These are phyloP conservation scores for Eumacrocentrus americanus DNA, from an alignment of 2,888 invertebrate species.

Conservation along the genomic window DNA sequence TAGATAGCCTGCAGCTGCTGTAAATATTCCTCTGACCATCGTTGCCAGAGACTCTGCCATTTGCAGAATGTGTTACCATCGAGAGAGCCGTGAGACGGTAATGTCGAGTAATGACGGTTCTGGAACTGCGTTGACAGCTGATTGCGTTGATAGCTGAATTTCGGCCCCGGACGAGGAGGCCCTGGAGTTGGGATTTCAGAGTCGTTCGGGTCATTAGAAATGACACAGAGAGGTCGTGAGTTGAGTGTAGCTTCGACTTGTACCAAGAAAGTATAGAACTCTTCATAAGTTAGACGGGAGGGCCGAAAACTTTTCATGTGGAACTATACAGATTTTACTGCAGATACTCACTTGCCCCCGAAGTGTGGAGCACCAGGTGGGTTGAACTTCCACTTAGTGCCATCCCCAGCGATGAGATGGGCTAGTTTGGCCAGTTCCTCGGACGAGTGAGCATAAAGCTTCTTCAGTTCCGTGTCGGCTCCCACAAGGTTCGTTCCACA, in stretches of 20 bases:
- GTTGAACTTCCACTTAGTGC: slow-evolving; percentile 14
- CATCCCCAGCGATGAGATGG: background rate
- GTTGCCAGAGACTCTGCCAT: slow-evolving; percentile 40
- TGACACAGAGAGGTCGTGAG: slow-evolving; percentile 40
- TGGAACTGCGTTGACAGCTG: slow-evolving; percentile 33
- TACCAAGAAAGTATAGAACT: too few species aligned
- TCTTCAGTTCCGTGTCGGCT: slow-evolving; percentile 19
- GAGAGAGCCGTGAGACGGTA: slow-evolving; percentile 29
- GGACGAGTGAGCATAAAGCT: background rate
- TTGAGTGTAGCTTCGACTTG: slow-evolving; percentile 43
- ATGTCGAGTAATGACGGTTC: slow-evolving; percentile 35
- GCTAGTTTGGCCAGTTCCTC: background rate
- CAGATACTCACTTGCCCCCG: slow-evolving; percentile 46
- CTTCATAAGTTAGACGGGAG: slow-evolving; percentile 44
- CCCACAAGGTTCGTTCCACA: slow-evolving; percentile 33
- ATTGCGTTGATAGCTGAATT: slow-evolving; percentile 46
- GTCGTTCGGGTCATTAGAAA: slow-evolving; percentile 36
- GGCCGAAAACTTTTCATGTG: slow-evolving; percentile 37
- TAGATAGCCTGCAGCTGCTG: background rate
- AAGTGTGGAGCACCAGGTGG: slow-evolving; percentile 19
- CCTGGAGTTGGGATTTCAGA: slow-evolving; percentile 43
- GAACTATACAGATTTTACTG: slow-evolving; percentile 42
- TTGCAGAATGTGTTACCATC: slow-evolving; percentile 43
- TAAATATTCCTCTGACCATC: slow-evolving; percentile 40
- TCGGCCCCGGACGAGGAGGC: too few species aligned